Evolutionary conservation across 1,140 invertebrate genomes (phyloP), one percentile per base, ranked within the genome.

Genomic region (Scaptomyza montana): DNA sequence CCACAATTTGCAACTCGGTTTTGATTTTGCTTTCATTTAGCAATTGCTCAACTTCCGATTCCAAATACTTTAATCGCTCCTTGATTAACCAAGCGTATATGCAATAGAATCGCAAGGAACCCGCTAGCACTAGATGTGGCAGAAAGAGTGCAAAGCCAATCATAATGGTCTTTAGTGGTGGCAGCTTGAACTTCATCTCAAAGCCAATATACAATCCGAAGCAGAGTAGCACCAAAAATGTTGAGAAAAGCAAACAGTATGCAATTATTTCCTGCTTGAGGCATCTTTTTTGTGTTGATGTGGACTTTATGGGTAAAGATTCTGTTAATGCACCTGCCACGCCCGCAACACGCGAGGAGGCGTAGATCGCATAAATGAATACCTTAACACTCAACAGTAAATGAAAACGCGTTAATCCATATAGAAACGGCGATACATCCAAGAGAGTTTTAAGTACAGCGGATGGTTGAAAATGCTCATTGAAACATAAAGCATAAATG

Each of bases 151-250:
- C 90, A 7, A 55, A 13, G 4, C 75, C 80, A 4, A 91, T 57
- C 73, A 91, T 78, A n/a, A 72, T 63, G 39, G 89, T 73, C 49
- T 89, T 70, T 1, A 84, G 47, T 0, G 86, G 86, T 5, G 90
- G 90, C 63, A 90, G 33, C 56, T 75, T 73, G 53, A 91, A 91
- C 6, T 91, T 54, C 79, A 91, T 78, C 72, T 91, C 90, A 53
- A 77, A 89, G 28, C 75, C 80, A 57, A 91, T 89, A 46, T 91
- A 91, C 3, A 82, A 61, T 0, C 63, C 74, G 28, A 89, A 82
- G 39, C 63, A 21, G 19, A 75, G 13, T 0, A 90, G 57, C n/a
- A 89, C 36, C 0, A 65, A 25, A 12, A 82, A 76, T 0, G 86
- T 91, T 7, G 86, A 85, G 7, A 63, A 68, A 1, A 91, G n/a